Evolutionary conservation across 2,888 invertebrate species (phyloP).

Genomic region (Chelonus formosanus): DNA sequence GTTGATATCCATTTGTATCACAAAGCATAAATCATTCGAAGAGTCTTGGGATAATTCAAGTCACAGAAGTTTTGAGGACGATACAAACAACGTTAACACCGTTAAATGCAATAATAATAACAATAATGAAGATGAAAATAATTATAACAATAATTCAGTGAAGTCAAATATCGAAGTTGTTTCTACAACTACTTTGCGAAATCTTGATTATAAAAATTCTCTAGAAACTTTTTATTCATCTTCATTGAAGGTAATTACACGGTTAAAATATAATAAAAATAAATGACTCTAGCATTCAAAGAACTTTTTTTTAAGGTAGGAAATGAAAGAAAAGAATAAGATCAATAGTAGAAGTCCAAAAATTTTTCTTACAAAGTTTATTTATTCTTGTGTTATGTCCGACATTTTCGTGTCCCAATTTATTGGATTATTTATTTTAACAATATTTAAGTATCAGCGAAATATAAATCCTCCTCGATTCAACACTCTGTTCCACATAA

Average conservation of each 20-base stretch:
- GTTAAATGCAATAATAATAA: background rate
- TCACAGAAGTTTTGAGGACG: slow-evolving; percentile 24
- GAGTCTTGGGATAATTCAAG: background rate
- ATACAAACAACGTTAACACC: background rate
- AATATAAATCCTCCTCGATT: too few relatives aligned
- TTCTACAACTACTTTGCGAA: background rate
- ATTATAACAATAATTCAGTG: background rate
- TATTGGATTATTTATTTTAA: too few relatives aligned
- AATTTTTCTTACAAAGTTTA: too few relatives aligned
- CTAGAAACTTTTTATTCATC: slow-evolving; percentile 61
- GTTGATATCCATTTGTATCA: background rate
- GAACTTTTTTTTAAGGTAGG: too few relatives aligned
- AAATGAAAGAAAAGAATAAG: too few relatives aligned
- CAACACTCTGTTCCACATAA: too few relatives aligned
- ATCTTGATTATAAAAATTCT: slow-evolving; percentile 58
- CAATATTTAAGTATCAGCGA: too few relatives aligned
- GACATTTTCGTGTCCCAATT: too few relatives aligned
- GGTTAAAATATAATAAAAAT: background rate
- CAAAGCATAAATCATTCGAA: slow-evolving; percentile 11
- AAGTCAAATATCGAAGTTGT: background rate
- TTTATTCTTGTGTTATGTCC: too few relatives aligned
- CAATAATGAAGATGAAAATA: background rate
- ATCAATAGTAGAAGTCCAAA: background rate
- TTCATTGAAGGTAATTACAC: slow-evolving; percentile 39
- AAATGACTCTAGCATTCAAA: too few relatives aligned